Base-by-base conservation (phyloP, 2,113 vertebrate genomes). In the Indicator indicator region DNA sequence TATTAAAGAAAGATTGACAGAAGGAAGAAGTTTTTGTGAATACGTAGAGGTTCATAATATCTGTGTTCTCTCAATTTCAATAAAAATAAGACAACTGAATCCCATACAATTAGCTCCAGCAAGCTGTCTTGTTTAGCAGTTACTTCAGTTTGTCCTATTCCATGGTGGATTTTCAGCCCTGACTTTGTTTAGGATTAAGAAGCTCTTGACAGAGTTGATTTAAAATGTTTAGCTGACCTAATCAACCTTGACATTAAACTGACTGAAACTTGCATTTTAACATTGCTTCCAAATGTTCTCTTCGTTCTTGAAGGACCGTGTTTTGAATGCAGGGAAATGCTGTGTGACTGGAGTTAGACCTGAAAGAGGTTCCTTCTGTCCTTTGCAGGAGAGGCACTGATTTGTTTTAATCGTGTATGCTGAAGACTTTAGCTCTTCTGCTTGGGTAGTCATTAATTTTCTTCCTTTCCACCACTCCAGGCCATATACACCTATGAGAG, bases 401-500 rank as follows among this genome's bases (percentile, higher is more conserved):
- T 27, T 79, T 16, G 19, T 46, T 89, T 59, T 56, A 8, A 44
- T 33, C 17, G n/a, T 1, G 1, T 87, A 12, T 58, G 9, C 44
- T 80, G 28, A 77, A 68, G 27, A 2, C 12, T 67, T 94, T 93
- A 87, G 44, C 32, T 80, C 28, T 42, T 81, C 50, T 30, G 5
- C 32, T 72, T 94, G 27, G 15, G 60, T 94, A 92, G 88, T 95
- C 1, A 59, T 60, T 48, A 86, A 48, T 71, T 58, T 65, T 95
- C 70, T 93, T 92, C 92, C 28, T 3, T 94, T 95, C 38, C 8
- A 20, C 38, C 48, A 18, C 54, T 91, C 72, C 94, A 99, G 99
- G 87, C 98, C 99, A 1, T 99, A 99, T 89, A 99, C 98, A 68
- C 98, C 98, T 7, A 97, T 99, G 98, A 97, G 96, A 82, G 98